A percentile compares a stretch with the other conserved stretches of the same genome.
Conservation (phyloP, 1,140 invertebrate genomes). For the Ooceraea biroi region DNA sequence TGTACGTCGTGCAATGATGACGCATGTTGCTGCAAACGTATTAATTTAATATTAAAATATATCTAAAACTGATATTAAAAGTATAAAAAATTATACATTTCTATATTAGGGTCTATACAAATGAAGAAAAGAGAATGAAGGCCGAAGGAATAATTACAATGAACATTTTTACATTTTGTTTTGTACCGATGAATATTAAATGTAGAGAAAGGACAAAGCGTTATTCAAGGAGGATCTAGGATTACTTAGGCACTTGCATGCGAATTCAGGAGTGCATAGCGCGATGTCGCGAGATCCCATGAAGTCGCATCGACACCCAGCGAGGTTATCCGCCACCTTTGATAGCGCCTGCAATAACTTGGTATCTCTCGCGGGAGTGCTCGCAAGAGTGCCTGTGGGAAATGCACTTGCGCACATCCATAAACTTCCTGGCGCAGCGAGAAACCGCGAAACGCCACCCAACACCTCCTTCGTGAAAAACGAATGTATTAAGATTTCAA, state of each 20-base stretch:
- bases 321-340: slow-evolving; percentile 45
- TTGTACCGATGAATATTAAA: slow-evolving; percentile 15
- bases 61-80: too few relatives aligned
- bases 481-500: slow-evolving; percentile 52
- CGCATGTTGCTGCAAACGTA: too few relatives aligned
- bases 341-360: slow-evolving; percentile 39
- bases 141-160: too few relatives aligned
- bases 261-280: not conserved
- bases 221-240: not conserved
- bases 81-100: too few relatives aligned
- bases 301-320: not conserved
- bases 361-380: slow-evolving; percentile 24
- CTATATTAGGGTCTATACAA: too few relatives aligned
- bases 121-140: too few relatives aligned
- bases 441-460: slow-evolving; percentile 22
- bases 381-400: slow-evolving; percentile 12
- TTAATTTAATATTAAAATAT: too few relatives aligned
- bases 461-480: slow-evolving; percentile 28
- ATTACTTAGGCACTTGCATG: not conserved
- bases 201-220: not conserved
- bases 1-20: not conserved
- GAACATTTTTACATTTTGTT: not conserved
- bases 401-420: slow-evolving; percentile 30
- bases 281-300: slow-evolving; percentile 25
- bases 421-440: slow-evolving; percentile 28